phyloP scores from a whole-genome alignment of 2,888 invertebrate species.

The Zootermopsis nevadensis region DNA sequence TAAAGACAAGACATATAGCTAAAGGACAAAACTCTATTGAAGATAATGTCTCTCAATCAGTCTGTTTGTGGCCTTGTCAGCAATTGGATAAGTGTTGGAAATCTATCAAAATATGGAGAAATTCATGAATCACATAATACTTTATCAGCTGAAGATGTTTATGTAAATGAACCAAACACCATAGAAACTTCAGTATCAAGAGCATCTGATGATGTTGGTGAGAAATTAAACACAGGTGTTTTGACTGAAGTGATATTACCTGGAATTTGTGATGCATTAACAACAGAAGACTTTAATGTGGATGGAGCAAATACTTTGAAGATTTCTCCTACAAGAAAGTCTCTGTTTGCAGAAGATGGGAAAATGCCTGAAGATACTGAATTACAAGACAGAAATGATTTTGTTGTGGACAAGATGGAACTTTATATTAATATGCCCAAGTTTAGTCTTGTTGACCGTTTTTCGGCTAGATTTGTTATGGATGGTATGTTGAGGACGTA shows the following conservation, averaged over 20 bases:
- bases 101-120: too few relatives aligned
- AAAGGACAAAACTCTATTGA: too few relatives aligned
- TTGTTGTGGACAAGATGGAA: too few relatives aligned
- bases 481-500: too few relatives aligned
- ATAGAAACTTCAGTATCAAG: not conserved
- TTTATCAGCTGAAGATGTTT: not conserved
- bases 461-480: too few relatives aligned
- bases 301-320: constrained; percentile 9
- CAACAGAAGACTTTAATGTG: not conserved
- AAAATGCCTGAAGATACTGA: too few relatives aligned
- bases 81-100: not conserved
- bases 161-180: not conserved
- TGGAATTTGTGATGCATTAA: not conserved
- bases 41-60: not conserved
- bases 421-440: too few relatives aligned
- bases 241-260: not conserved
- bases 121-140: not conserved
- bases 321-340: not conserved
- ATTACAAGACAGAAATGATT: too few relatives aligned
- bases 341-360: not conserved
- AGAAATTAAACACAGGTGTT: too few relatives aligned
- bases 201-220: too few relatives aligned
- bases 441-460: too few relatives aligned
- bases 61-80: not conserved
- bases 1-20: too few relatives aligned